Conservation (phyloP, 2,888 invertebrate species). For the Melieria omissa region DNA sequence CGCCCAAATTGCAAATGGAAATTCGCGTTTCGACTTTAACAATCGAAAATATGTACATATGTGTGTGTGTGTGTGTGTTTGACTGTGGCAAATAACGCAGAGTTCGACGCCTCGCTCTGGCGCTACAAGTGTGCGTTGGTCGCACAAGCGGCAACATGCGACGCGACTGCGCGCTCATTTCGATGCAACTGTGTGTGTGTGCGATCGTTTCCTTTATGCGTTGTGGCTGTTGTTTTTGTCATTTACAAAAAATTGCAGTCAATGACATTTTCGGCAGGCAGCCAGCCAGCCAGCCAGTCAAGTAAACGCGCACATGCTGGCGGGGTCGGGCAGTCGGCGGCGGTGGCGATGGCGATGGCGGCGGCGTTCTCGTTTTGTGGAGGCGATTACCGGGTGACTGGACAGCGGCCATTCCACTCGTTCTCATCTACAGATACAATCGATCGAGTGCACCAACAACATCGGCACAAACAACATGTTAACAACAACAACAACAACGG, state of each 20-base stretch:
- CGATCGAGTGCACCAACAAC: not conserved
- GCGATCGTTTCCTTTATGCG: slow-evolving; percentile 27
- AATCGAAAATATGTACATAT: too few species aligned
- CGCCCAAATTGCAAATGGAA: too few species aligned
- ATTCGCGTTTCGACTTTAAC: too few species aligned
- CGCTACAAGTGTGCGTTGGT: too few species aligned
- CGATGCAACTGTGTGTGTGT: slow-evolving; percentile 45
- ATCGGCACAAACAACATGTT: not conserved
- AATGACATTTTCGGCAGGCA: slow-evolving; percentile 52
- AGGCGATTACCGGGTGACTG: too few species aligned
- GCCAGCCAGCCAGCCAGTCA: slow-evolving; percentile 11
- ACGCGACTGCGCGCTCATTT: slow-evolving; percentile 37
- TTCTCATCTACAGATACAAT: not conserved
- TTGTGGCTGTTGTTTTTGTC: slow-evolving; percentile 54
- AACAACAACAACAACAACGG: not conserved
- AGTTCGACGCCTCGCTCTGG: too few species aligned
- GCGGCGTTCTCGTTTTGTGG: too few species aligned
- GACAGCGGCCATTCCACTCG: too few species aligned
- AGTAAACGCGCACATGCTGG: not conserved
- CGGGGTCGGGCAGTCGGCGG: not conserved
- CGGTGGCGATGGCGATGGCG: slow-evolving; percentile 20
- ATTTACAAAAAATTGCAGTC: slow-evolving; percentile 60
- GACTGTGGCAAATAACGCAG: too few species aligned
- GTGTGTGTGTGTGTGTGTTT: too few species aligned
- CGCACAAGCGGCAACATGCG: not conserved